phyloP scores from a whole-genome alignment of 2,113 vertebrate species.

The Tylochromis polylepis region DNA sequence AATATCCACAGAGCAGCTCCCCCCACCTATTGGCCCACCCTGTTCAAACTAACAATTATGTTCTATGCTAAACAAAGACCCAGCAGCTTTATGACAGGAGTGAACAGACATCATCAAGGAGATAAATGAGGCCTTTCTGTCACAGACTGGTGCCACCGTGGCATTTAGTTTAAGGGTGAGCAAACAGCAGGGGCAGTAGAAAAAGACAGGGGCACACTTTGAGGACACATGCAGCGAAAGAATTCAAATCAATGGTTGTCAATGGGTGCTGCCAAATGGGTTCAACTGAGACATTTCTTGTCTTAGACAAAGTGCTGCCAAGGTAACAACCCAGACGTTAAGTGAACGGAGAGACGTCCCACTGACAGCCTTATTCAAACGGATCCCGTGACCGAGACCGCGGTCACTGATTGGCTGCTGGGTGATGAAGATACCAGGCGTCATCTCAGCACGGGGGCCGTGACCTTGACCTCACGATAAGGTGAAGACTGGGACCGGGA shows the following conservation, averaged over 20 bases:
- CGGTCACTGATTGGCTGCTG: slow-evolving; percentile 9
- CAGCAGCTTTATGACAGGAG: slow-evolving; percentile 9
- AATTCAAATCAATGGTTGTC: slow-evolving; percentile 21
- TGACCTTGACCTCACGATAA: slow-evolving; percentile 29
- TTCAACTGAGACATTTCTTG: slow-evolving; percentile 35
- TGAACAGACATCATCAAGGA: slow-evolving; percentile 10
- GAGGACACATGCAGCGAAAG: slow-evolving; percentile 40
- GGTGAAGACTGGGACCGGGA: slow-evolving; percentile 7
- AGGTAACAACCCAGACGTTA: slow-evolving; percentile 45
- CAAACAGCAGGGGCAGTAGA: slow-evolving; percentile 33
- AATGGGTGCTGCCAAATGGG: not conserved
- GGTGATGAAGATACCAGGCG: not conserved
- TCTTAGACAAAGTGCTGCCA: slow-evolving; percentile 39
- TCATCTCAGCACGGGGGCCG: not conserved
- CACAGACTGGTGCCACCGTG: slow-evolving; percentile 26
- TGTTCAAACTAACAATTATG: slow-evolving; percentile 9
- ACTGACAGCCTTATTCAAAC: slow-evolving; percentile 21
- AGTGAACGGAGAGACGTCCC: slow-evolving; percentile 17
- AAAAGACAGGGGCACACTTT: slow-evolving; percentile 5
- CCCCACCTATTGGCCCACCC: not conserved
- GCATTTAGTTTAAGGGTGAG: slow-evolving; percentile 11
- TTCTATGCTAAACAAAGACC: not conserved
- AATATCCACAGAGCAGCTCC: not conserved
- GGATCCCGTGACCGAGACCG: not conserved
- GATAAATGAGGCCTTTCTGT: slow-evolving; percentile 36